Conservation (phyloP, 2,888 invertebrate species). For the Lycophotia porphyrea region DNA sequence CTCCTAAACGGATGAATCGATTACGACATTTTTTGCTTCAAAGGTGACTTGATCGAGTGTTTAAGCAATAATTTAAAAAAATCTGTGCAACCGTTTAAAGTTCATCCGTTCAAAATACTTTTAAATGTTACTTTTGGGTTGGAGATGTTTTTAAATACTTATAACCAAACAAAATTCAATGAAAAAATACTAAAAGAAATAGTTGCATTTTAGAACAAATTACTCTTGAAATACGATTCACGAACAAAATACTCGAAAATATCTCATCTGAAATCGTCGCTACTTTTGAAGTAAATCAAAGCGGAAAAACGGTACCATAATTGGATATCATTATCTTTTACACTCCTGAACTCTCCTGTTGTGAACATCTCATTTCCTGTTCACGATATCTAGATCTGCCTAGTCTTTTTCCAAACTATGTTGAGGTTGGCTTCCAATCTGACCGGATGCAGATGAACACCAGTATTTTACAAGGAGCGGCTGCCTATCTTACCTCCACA, state of each 20-base stretch:
- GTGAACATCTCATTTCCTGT: neutral
- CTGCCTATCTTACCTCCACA: neutral
- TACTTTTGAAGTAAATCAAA: neutral
- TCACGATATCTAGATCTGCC: neutral
- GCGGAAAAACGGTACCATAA: neutral
- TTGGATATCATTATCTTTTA: neutral
- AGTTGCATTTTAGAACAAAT: neutral
- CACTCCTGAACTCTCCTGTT: neutral
- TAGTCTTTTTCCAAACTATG: neutral
- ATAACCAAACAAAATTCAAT: neutral
- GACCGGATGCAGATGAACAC: neutral
- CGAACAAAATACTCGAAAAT: neutral
- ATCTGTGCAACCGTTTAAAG: neutral
- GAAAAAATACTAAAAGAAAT: neutral
- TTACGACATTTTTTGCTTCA: neutral
- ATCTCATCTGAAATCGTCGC: neutral
- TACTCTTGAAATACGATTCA: neutral
- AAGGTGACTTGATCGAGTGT: neutral
- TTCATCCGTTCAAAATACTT: neutral
- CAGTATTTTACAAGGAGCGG: neutral
- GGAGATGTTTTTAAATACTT: neutral
- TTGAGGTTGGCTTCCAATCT: neutral
- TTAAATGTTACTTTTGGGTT: neutral
- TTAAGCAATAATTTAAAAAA: neutral
- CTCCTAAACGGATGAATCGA: neutral